Evolutionary conservation across 53 echinoderm and acorn worm species (phyloP).

Genomic region (Henricia sp.): DNA sequence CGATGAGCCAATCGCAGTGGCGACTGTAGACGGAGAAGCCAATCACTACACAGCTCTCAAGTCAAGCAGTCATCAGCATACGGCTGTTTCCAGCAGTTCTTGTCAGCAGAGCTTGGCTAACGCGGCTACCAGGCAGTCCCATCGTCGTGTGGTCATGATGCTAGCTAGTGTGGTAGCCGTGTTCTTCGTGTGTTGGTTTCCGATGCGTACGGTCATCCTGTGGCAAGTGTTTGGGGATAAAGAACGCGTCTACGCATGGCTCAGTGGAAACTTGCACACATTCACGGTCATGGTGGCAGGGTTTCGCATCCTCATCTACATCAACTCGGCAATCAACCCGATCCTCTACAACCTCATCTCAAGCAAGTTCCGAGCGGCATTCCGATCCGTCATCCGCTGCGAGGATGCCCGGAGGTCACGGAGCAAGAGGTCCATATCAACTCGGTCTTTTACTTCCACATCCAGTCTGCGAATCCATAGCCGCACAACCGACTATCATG

Average conservation of each 20-base stretch:
- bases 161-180: slow-evolving; percentile 79
- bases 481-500: slow-evolving; percentile 55
- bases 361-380: slow-evolving; percentile 82
- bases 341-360: slow-evolving; percentile 90
- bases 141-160: slow-evolving; percentile 82
- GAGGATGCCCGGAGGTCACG: slow-evolving; percentile 32
- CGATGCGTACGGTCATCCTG: slow-evolving; percentile 71
- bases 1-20: slow-evolving; percentile 41
- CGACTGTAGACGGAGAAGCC: slow-evolving; percentile 17
- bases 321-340: slow-evolving; percentile 91
- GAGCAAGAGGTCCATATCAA: slow-evolving; percentile 58
- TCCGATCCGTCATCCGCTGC: slow-evolving; percentile 75
- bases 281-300: slow-evolving; percentile 54
- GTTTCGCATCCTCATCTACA: slow-evolving; percentile 79
- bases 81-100: neutral
- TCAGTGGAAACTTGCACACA: slow-evolving; percentile 31
- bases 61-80: slow-evolving; percentile 9
- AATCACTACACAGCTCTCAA: slow-evolving; percentile 14
- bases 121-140: slow-evolving; percentile 58
- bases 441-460: slow-evolving; percentile 52
- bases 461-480: slow-evolving; percentile 51
- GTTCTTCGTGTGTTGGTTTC: slow-evolving; percentile 91
- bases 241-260: slow-evolving; percentile 25
- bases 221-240: slow-evolving; percentile 64
- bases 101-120: slow-evolving; percentile 32